phyloP scores from a whole-genome alignment of 2,113 vertebrate species.

The Ailurus styani region DNA sequence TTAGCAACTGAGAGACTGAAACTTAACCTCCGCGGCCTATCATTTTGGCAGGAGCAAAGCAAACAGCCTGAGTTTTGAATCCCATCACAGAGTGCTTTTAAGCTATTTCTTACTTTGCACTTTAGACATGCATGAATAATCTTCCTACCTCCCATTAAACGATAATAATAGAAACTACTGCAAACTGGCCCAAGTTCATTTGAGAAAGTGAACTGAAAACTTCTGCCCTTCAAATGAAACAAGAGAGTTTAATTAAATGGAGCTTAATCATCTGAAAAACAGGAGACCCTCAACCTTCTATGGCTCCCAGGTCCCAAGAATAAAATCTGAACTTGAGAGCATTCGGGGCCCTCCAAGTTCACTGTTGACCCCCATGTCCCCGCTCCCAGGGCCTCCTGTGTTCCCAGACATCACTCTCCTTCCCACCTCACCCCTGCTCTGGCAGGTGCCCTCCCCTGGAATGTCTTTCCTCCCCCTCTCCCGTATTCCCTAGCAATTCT shows the following conservation, averaged over 20 bases:
- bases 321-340: neutral
- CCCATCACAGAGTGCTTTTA: neutral
- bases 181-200: neutral
- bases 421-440: neutral
- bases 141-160: constrained; percentile 12
- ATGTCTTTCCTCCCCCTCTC: neutral
- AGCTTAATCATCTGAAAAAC: neutral
- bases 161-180: constrained; percentile 11
- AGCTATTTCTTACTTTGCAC: neutral
- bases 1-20: constrained; percentile 58
- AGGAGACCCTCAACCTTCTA: neutral
- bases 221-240: neutral
- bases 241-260: neutral
- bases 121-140: neutral
- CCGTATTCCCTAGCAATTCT: neutral
- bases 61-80: neutral
- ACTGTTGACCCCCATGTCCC: neutral
- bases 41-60: neutral
- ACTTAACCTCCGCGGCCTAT: constrained; percentile 61
- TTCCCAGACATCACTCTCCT: neutral
- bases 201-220: constrained; percentile 27
- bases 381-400: neutral
- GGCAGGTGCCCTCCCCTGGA: neutral
- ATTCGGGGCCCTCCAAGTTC: too few species aligned
- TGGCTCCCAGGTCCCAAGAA: neutral